These are phyloP conservation scores for Elaphurus davidianus DNA, from an alignment of 2,113 vertebrate species.

Conservation along the genomic window DNA sequence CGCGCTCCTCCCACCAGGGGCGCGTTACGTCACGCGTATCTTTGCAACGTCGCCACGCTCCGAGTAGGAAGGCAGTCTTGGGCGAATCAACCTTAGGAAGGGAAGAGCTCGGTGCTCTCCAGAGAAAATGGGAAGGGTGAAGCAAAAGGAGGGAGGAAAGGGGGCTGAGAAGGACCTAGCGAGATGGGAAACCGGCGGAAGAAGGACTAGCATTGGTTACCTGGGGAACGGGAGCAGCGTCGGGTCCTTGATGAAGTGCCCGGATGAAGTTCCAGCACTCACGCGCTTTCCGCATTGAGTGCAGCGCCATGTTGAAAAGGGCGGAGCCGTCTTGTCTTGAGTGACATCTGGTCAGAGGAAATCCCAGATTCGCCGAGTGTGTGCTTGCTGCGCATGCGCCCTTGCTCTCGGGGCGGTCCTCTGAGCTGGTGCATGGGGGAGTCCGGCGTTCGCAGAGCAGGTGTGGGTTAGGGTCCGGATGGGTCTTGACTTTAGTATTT, in stretches of 20 bases:
- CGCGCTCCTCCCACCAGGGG: not conserved
- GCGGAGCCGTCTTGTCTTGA: not conserved
- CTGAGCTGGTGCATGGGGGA: accelerated
- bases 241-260: conserved; percentile 59
- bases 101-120: accelerated
- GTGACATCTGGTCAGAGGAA: conserved; percentile 8
- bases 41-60: not conserved
- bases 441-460: accelerated
- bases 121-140: not conserved
- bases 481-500: accelerated
- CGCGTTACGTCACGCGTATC: not conserved
- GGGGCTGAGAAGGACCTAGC: not conserved
- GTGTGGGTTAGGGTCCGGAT: accelerated
- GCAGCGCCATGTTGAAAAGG: conserved; percentile 71
- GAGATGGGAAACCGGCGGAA: not conserved
- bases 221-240: not conserved
- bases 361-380: accelerated
- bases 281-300: conserved; percentile 45
- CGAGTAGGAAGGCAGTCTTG: not conserved
- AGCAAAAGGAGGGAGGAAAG: not conserved
- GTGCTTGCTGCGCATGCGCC: not conserved
- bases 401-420: accelerated
- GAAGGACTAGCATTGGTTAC: conserved; percentile 38
- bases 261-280: conserved; percentile 63
- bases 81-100: not conserved